Base-by-base conservation (phyloP, 2,888 invertebrate genomes). In the Drosophila algonquin region DNA sequence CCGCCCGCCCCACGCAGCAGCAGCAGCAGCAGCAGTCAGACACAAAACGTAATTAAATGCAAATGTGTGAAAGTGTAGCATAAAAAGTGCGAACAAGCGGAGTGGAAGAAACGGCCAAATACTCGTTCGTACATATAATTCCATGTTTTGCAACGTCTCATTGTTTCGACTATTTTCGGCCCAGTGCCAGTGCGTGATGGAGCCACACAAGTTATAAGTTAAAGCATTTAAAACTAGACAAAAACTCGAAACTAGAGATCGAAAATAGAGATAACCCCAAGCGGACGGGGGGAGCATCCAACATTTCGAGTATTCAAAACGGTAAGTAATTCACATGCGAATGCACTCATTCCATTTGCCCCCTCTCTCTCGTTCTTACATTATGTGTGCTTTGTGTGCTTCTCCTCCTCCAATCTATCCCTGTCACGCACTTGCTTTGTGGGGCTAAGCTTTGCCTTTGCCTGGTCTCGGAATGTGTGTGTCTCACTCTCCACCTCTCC, bases 1-100 rank as follows among this genome's bases (percentile, higher is more conserved):
- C 40, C 40, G 70, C 74, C 52, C 30, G 30, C 7, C 47, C 62
- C 63, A 35, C 59, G 35, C 61, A 56, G 51, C 55, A 40, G 45
- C 58, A 24, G 24, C 3, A 73, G 73, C 79, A 77, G 63, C 58
- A 73, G 73, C 79, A 77, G 64, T 77, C 75, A 75, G 62, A 72
- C 73, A 67, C 65, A 56, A 61, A 76, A 70, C 67, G 79, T 79
- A 77, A 84, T 79, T 87, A 59, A 85, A 85, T 85, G 83, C 72
- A 85, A 85, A 79, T 85, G 87, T 82, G 83, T 82, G 87, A 85
- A 85, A 85, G 87, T 85, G 79, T 80, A 68, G 70, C 63, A 73
- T 59, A 16, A 64, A 54, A 56, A 72, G 72, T 73, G 69, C 63
- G 58, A 65, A 73, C 72, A 65, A 51, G 56, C 50, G 10, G 18